Conservation (phyloP, 2,113 vertebrate genomes). For the Elgaria multicarinata region DNA sequence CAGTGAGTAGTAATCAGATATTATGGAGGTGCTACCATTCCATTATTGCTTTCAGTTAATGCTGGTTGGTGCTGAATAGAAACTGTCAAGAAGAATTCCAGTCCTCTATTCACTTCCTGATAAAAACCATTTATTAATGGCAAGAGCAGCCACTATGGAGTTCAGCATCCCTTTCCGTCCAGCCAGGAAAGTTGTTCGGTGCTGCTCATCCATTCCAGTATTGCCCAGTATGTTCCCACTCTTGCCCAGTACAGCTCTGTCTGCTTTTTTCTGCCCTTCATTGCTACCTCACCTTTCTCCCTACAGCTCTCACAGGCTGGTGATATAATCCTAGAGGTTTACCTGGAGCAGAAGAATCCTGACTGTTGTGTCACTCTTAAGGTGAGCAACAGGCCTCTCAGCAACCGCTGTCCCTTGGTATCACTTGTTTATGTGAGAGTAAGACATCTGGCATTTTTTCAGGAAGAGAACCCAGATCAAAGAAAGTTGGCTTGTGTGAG, state of each 20-base stretch:
- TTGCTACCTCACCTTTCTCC: background rate
- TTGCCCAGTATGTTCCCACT: accelerated
- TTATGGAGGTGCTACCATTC: background rate
- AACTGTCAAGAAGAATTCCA: background rate
- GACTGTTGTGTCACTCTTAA: constrained; percentile 97
- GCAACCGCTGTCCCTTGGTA: accelerated
- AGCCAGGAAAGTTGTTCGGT: background rate
- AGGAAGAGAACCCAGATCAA: background rate
- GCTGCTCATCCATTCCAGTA: background rate
- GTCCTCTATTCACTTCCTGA: background rate
- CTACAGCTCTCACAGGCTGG: constrained; percentile 93
- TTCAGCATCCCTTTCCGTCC: background rate
- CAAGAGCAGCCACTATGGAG: background rate
- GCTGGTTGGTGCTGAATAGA: background rate
- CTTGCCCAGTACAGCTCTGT: accelerated
- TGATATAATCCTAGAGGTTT: constrained; percentile 96
- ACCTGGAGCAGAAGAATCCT: constrained; percentile 90
- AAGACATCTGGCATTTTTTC: background rate
- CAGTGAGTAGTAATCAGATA: background rate
- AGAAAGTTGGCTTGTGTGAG: background rate
- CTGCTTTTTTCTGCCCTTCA: background rate
- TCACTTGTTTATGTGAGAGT: background rate
- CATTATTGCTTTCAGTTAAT: background rate
- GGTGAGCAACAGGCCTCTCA: constrained; percentile 72
- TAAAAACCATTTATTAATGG: background rate